A percentile compares a stretch with the other conserved stretches of the same genome.
Conservation (phyloP, 2,888 invertebrate genomes). For the Troides helena region DNA sequence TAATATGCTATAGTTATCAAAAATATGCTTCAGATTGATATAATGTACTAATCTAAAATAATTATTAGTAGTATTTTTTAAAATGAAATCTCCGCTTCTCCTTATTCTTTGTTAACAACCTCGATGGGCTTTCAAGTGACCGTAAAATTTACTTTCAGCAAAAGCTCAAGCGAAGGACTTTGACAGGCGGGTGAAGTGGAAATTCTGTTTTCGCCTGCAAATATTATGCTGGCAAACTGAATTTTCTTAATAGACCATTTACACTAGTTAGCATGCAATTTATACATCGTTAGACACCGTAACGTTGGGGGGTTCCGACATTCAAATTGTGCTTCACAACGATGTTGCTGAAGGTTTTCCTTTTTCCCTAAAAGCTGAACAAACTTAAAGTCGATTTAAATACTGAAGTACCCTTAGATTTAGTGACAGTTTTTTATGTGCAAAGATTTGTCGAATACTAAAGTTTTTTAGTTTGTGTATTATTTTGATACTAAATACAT, state of each 20-base stretch:
- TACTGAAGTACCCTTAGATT: neutral
- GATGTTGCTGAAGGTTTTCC: too few relatives aligned
- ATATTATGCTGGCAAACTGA: constrained; percentile 28
- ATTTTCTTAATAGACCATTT: constrained; percentile 26
- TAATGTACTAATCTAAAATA: neutral
- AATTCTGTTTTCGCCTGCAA: constrained; percentile 26
- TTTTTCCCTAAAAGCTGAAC: neutral
- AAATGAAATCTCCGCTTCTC: neutral
- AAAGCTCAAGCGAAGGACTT: constrained; percentile 22
- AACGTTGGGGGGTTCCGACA: constrained; percentile 6
- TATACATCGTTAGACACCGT: constrained; percentile 22
- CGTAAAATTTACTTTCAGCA: constrained; percentile 23
- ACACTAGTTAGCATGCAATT: constrained; percentile 28
- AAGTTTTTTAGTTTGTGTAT: too few relatives aligned
- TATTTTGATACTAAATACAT: too few relatives aligned
- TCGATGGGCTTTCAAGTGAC: constrained; percentile 20
- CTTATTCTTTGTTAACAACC: constrained; percentile 8
- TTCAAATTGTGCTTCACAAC: constrained; percentile 14
- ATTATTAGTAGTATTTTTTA: neutral
- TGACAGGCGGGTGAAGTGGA: constrained; percentile 24
- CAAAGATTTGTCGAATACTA: too few relatives aligned
- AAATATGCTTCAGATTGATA: too few relatives aligned
- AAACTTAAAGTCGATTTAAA: neutral
- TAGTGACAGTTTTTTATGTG: too few relatives aligned
- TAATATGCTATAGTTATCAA: too few relatives aligned